Evolutionary conservation across 2,113 vertebrate genomes (phyloP), one percentile per base, ranked within the genome.

Genomic region (Salvator merianae): DNA sequence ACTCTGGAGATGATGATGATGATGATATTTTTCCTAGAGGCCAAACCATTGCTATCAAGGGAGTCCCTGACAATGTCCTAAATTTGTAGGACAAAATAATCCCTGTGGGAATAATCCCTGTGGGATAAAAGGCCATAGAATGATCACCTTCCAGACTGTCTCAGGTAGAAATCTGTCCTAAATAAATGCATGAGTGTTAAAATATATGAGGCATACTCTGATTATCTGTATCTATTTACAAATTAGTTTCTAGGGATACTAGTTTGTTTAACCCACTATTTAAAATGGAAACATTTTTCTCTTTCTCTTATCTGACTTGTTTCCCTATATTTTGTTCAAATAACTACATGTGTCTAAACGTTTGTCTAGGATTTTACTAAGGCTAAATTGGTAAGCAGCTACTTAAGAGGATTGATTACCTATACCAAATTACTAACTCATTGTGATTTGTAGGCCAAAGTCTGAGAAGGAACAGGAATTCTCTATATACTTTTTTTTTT

Each of bases 391-490:
- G n/a, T 34, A 16, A 69, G 95, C 87, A 86, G 89, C 89, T 87
- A 93, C 97, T 96, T 94, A 94, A 97, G 94, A 94, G 91, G 96
- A 96, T 95, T 93, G 94, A 97, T 97, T 96, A 96, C 94, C 92
- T 95, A 88, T 92, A 86, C 90, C 90, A 96, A 97, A 96, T 95
- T 96, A 93, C 90, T 7, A 91, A 93, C 92, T 89, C 91, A 82
- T 95, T 90, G 91, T 92, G 94, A 90, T 94, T 93, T 76, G 72
- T 88, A 77, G 71, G 90, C 89, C 93, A 95, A 93, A 87, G 90
- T 94, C 94, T 96, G 87, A 89, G 89, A 94, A 86, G 85, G 83
- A 95, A 91, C 81, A 94, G 84, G 72, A 82, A 94, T 79, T 80
- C 84, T 87, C 92, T 81, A 94, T 88, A 88, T 76, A 95, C 95